Evolutionary conservation across 2,888 invertebrate genomes (phyloP), one percentile per base, ranked within the genome.

Genomic region (Sarcophaga rosellei): DNA sequence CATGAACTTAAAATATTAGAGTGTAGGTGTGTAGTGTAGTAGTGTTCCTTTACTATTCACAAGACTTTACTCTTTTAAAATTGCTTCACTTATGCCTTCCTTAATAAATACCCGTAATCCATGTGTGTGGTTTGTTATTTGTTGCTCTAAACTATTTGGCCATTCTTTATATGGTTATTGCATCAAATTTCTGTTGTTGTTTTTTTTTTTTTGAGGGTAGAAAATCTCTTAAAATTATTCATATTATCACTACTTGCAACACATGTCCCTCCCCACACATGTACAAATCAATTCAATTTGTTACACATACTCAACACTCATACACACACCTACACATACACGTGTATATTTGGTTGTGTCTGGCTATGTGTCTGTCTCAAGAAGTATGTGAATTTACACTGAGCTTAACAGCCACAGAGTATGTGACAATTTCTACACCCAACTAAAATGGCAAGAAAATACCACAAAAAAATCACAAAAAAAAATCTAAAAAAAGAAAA

Each of bases 181-280:
- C 35, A 35, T 35, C 35, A 35, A 35, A 35, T 35, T 35, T 35
- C 35, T 35, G 59, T 59, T 66, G 12, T 63, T 53, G 17, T 63
- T 63, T 75, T 65, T 59, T n/a, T 70, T 70, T 69, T 44, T 78
- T 90, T 90, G 88, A 88, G 89, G 90, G 87, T 89, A 88, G 90
- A 90, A 90, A 91, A 91, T 90, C 90, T 89, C 89, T 88, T 84
- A 88, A 91, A 92, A 92, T 91, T 93, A 84, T 92, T 91, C 92
- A 92, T 92, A 91, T 91, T 92, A 92, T 90, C 91, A 89, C 91
- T 89, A 88, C 86, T 76, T 80, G 89, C 88, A 90, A 90, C 90
- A 90, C 88, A 89, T 89, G 88, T 3, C 12, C 45, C 45, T 4
- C 25, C 35, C 8, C 2, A 1, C 35, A 35, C 2, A 35, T 35